Base-by-base conservation (phyloP, 2,888 invertebrate genomes). In the Trachelus tabidus region DNA sequence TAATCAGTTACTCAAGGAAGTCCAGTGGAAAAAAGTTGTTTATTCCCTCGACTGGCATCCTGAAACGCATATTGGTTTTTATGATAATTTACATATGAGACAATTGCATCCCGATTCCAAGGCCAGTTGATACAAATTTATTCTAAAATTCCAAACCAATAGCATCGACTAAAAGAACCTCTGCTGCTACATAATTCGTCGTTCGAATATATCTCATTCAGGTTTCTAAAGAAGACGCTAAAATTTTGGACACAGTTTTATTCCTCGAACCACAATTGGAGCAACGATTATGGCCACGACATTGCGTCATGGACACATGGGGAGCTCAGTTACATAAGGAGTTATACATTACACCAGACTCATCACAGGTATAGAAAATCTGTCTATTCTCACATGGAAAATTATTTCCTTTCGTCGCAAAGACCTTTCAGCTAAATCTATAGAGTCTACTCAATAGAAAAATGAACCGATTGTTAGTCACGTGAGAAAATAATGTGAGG, bases 21-120 rank as follows among this genome's bases (percentile, higher is more conserved):
- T 96, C 12, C 73, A 80, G 12, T 98, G 98, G 92, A 96, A 97
- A 92, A 94, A 95, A 80, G 94, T 97, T 75, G 96, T 97, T 92
- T 99, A 98, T 92, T 96, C 98, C 0, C 93, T 96, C 84, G 99
- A 99, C 92, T 99, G 98, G 98, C 99, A 99, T 93, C 98, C 99
- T 0, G 94, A 95, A 69, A 95, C 98, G 92, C 98, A 98, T 92
- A 97, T 98, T 73, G 98, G 98, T 12, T 99, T 99, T 92, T 96
- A 97, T 83, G 98, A 98, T 89, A 99, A 99, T 92, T 94, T 98
- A 74, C 93, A 94, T 81, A 93, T 95, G 91, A 92, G 97, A 0
- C 94, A 96, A 81, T 91, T 97, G 78, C 95, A 97, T 89, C 93
- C 95, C 11, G 94, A 88, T 37, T 88, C 89, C 4, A 85, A 88